Evolutionary conservation across 2,113 vertebrate genomes (phyloP), one percentile per base, ranked within the genome.

Genomic region (Prunella himalayana): DNA sequence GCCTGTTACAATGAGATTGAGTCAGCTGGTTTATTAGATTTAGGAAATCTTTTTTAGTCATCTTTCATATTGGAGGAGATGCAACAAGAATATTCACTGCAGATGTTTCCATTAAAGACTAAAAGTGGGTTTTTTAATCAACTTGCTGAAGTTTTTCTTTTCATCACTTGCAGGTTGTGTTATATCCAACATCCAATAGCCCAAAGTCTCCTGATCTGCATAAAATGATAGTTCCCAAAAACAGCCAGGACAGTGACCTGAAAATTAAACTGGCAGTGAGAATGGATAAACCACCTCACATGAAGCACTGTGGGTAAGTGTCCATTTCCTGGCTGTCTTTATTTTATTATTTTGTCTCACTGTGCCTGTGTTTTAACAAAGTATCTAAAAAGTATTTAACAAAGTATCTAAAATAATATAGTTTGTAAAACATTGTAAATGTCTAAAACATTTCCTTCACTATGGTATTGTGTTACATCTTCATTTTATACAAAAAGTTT

Each of bases 211-310:
- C 99, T 31, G 99, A 99, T 60, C 97, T 99, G 44, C 99, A 99
- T 95, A 98, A 98, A 96, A 99, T 99, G 99, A 96, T 98, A 54
- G 98, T 99, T 75, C 98, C 99, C 37, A 99, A 99, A 97, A 99
- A 97, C 97, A 99, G 99, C 91, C 99, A 99, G 89, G 99, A 99
- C 88, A 97, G 94, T 3, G 99, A 99, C 71, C 97, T 99, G 96
- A 99, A 98, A 97, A 99, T 99, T 95, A 99, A 99, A 90, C 97
- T 99, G 96, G 99, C 99, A 0, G 98, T 99, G 41, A 98, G 99
- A 79, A 99, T 99, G 99, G 99, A 99, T 98, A 99, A 99, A 80
- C 99, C 99, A 20, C 98, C 99, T 92, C 99, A 99, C 95, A 98
- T 99, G 98, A 99, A 99, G 93, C 99, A 99, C 92, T 99, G 99